A percentile compares a stretch with the other conserved stretches of the same genome.
phyloP scores from a whole-genome alignment of 2,888 invertebrate species.

The Erebia palarica region DNA sequence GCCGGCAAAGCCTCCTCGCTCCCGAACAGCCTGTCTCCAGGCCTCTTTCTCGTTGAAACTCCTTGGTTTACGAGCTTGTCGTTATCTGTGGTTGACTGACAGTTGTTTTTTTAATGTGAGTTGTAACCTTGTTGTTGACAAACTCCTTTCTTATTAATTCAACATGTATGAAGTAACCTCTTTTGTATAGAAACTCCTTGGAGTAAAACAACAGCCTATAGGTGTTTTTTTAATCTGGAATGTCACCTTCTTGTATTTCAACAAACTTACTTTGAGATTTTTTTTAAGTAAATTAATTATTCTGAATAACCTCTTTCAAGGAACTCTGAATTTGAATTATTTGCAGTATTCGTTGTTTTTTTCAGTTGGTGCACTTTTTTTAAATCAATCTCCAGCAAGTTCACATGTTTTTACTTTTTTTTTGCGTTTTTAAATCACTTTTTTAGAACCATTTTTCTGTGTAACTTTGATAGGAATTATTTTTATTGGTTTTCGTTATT shows the following conservation, averaged over 20 bases:
- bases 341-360: conserved; percentile 23
- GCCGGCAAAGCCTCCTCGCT: conserved; percentile 53
- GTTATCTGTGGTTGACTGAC: conserved; percentile 28
- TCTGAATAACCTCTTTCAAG: background rate
- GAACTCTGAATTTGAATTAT: conserved; percentile 9
- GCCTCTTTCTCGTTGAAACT: conserved; percentile 19
- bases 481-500: conserved; percentile 42
- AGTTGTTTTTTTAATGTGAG: conserved; percentile 25
- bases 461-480: background rate
- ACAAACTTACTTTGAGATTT: background rate
- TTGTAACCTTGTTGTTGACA: background rate
- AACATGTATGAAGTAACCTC: background rate
- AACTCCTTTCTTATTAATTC: background rate
- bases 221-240: conserved; percentile 2
- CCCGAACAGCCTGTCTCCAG: conserved; percentile 26
- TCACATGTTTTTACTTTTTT: background rate
- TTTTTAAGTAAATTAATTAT: background rate
- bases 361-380: conserved; percentile 23
- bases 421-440: background rate
- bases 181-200: background rate
- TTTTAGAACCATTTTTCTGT: background rate
- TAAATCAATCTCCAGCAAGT: background rate
- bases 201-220: too few species aligned
- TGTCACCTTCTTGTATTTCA: background rate
- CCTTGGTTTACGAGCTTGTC: background rate